Base-by-base conservation (phyloP, 2,113 vertebrate species). In the Bufo gargarizans region DNA sequence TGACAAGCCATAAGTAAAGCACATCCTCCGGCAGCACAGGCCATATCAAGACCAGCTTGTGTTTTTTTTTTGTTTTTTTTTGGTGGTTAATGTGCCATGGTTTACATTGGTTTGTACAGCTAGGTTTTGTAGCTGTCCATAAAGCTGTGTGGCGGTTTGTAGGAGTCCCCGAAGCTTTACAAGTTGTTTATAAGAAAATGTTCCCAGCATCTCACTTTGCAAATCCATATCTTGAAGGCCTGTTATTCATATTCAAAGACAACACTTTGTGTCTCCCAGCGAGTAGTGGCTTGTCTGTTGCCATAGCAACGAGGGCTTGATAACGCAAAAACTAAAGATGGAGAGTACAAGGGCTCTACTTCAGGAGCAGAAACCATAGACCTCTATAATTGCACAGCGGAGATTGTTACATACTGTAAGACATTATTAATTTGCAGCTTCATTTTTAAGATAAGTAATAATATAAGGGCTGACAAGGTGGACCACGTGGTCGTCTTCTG, bases 211-310 rank as follows among this genome's bases (percentile, higher is more conserved):
- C 33, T 65, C 47, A 55, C 47, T 74, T 82, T 63, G 45, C 58
- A 56, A 77, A 83, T 88, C 81, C 59, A 55, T 76, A 63, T 76
- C 69, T 83, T 81, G 79, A 83, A 82, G 55, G 56, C 56, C 4
- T 63, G 58, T 74, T 74, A 49, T 83, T 82, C n/a, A 22, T 83
- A 82, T 88, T 82, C 79, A 83, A 16, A 61, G 56, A 55, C 69
- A 82, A 81, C 67, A 17, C 56, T 76, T 87, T 63, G 67, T 77
- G 67, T 82, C 67, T 88, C 78, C 72, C 55, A 76, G 78, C 78
- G 43, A 88, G 86, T 63, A 56, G 69, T 83, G 79, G 77, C 69
- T 82, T 88, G 79, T 77, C 79, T 81, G 86, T 88, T 88, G 72
- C 86, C 67, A 88, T 82, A 82, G 50, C 53, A 88, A 82, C 86